Percentiles rank a stretch among this genome's conserved stretches.
phyloP scores from a whole-genome alignment of 1,140 invertebrate genomes.

The Phymorhynchus buccinoides region DNA sequence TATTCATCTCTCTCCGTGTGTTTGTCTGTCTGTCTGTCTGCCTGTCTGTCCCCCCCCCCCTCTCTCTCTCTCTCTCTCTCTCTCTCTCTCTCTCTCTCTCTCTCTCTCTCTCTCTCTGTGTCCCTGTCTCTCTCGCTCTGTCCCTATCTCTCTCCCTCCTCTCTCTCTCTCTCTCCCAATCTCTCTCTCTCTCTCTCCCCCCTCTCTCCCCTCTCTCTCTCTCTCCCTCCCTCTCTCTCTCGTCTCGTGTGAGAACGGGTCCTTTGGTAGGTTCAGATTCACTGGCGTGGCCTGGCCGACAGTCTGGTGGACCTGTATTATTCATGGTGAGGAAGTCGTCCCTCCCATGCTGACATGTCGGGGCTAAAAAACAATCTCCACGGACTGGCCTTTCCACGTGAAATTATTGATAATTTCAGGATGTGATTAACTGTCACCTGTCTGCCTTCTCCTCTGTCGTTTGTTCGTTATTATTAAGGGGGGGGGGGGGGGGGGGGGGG shows the following conservation, averaged over 20 bases:
- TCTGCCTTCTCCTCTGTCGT: no score
- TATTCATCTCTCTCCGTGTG: no score
- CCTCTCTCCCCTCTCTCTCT: background rate
- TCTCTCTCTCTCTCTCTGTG: no score
- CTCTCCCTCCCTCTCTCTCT: no score
- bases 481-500: no score
- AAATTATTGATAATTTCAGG: no score
- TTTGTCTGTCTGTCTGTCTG: no score
- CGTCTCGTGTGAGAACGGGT: background rate
- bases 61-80: background rate
- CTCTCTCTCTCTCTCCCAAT: background rate
- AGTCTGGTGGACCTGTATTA: background rate
- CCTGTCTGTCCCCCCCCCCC: no score
- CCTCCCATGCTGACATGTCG: background rate
- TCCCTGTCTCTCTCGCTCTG: no score
- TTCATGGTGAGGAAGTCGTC: background rate
- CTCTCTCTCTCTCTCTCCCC: background rate
- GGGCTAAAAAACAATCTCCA: background rate
- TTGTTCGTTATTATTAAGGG: no score
- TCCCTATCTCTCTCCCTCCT: background rate
- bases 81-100: background rate
- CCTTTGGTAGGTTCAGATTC: background rate
- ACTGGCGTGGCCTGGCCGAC: background rate
- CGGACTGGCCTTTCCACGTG: background rate
- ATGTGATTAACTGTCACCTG: no score